Evolutionary conservation across 1,140 invertebrate genomes (phyloP), one percentile per base, ranked within the genome.

Genomic region (Thaumatotibia leucotreta): DNA sequence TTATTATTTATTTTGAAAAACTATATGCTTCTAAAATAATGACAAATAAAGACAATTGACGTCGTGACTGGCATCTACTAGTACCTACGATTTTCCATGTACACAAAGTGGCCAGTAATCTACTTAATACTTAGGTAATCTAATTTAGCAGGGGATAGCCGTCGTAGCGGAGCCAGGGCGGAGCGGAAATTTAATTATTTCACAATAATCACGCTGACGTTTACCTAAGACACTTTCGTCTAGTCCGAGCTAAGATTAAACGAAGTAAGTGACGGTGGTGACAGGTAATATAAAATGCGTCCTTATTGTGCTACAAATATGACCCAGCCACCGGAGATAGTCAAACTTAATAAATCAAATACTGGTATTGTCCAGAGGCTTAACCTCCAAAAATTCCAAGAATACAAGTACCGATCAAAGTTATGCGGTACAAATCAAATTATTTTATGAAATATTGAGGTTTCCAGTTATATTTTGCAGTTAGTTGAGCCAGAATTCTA

Each of bases 1-100:
- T 39, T 33, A 6, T 33, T 33, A 33, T 33, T 5, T 39, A n/a
- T 5, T 14, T 39, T n/a, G 35, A n/a, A 5, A 14, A 39, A 39
- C 0, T 20, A 20, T 45, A n/a, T n/a, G n/a, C n/a, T n/a, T n/a
- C n/a, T n/a, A n/a, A 45, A 45, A 45, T 2, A 14, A 29, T 14
- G 11, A 29, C 11, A 5, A 39, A 39, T 10, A 29, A 58, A 58
- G 27, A 27, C 29, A 58, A 58, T 58, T 4, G 39, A 8, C 24
- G 52, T 58, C 9, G 14, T 58, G 52, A n/a, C 29, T 29, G 52
- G 52, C 52, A 58, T 58, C n/a, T n/a, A n/a, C n/a, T n/a, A n/a
- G n/a, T n/a, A n/a, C n/a, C n/a, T 58, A 27, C 27, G 52, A 58
- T 58, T 58, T 58, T 58, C 17, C 23, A 0, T 3, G 27, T 31